Base-by-base conservation (phyloP, 37 sponge, comb jelly and placozoan genomes). In the Crambe crambe region DNA sequence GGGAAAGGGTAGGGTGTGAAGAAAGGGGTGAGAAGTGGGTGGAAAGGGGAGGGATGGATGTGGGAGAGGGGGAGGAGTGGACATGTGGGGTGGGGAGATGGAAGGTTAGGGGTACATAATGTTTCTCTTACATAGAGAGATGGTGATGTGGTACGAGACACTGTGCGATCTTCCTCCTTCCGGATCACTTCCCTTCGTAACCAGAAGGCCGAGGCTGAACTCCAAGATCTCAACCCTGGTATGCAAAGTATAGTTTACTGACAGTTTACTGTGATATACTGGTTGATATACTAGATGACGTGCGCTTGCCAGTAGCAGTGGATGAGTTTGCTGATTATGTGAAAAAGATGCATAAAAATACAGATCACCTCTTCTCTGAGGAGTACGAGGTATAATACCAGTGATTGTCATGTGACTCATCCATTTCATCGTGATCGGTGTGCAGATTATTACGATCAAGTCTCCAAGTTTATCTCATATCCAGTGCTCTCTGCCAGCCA, bases 361-460 rank as follows among this genome's bases (percentile, higher is more conserved):
- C 84, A n/a, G 93, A 92, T 77, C 88, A 87, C 40, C 61, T 83
- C 29, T 92, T 89, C 78, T 85, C 85, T 2, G 93, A 92, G 70
- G 93, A 92, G 68, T 92, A 92, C 47, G 85, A 92, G 85, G 89
- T 92, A 60, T 0, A 22, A 15, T 42, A 18, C 15, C 31, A n/a
- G 21, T 68, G 25, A 20, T 1, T 29, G 21, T 70, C 71, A 70
- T 18, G 23, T 70, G 43, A 70, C 23, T 60, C 51, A 47, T 15
- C 6, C 51, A 47, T 47, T 15, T 47, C 51, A n/a, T 47, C 51
- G 12, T 47, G 51, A 47, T 47, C 5, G 73, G 2, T 23, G 22
- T 54, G 56, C 80, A 89, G 89, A 59, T 89, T 12, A 27, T 90
- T n/a, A 60, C 83, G 25, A 90, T 90, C 68, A 86, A 86, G 73